Percentiles rank a stretch among this genome's conserved stretches.
Evolutionary conservation across 2,113 vertebrate species (phyloP).

Genomic region (Formicarius rufipectus): DNA sequence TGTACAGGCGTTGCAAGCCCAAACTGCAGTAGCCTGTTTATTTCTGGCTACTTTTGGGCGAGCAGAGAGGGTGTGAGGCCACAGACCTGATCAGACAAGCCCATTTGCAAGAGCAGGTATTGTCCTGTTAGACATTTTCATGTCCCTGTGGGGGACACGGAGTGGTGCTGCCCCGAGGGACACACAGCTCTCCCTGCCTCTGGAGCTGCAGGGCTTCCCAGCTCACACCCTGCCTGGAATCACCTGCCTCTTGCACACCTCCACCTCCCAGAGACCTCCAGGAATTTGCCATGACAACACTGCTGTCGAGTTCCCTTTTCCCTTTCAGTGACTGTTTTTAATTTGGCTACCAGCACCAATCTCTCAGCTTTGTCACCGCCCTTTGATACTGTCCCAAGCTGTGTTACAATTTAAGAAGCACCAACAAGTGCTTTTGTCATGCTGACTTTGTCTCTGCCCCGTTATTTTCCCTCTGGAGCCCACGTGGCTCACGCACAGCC

Average conservation of each 20-base stretch:
- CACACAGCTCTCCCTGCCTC: not conserved
- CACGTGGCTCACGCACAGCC: not conserved
- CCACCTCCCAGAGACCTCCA: not conserved
- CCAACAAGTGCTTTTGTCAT: not conserved
- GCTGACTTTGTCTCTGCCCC: not conserved
- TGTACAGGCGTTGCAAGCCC: not conserved
- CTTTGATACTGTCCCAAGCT: not conserved
- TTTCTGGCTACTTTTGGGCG: not conserved
- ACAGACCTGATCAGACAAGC: not conserved
- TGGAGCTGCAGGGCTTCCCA: not conserved
- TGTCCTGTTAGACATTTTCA: not conserved
- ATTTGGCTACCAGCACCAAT: not conserved
- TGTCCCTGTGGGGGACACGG: not conserved
- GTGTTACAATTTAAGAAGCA: not conserved
- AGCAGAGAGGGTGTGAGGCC: not conserved
- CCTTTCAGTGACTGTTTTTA: not conserved
- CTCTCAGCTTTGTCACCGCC: not conserved
- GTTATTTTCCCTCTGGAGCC: not conserved
- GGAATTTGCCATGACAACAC: fast-evolving
- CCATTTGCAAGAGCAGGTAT: not conserved
- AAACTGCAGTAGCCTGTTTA: not conserved
- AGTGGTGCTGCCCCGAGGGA: too few relatives aligned
- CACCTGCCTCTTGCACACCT: not conserved
- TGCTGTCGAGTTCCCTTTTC: fast-evolving
- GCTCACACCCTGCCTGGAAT: fast-evolving